These are phyloP conservation scores for Empis stercorea DNA, from an alignment of 2,888 invertebrate species.

Conservation along the genomic window DNA sequence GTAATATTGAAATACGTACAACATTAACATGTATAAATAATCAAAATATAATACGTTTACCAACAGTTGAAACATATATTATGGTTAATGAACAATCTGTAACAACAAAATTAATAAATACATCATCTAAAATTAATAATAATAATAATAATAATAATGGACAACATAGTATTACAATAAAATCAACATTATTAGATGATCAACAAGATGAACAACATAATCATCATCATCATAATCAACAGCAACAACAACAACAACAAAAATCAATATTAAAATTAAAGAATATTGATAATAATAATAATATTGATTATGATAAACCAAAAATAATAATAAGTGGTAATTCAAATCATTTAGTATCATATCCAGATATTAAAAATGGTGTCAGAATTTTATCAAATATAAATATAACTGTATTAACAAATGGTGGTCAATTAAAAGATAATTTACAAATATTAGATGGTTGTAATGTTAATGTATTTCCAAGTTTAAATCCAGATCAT, in stretches of 20 bases:
- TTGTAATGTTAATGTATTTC: slow-evolving; percentile 88
- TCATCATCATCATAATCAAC: no score
- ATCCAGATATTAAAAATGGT: slow-evolving; percentile 43
- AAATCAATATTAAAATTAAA: neutral
- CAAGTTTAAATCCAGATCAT: slow-evolving; percentile 89
- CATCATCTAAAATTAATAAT: neutral
- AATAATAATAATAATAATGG: neutral
- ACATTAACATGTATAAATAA: slow-evolving; percentile 29
- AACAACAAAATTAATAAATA: no score
- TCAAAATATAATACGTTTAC: slow-evolving; percentile 29
- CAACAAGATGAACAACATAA: no score
- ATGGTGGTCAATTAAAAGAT: slow-evolving; percentile 13
- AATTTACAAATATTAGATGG: slow-evolving; percentile 67
- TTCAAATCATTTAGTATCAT: slow-evolving; percentile 32
- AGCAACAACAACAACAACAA: neutral
- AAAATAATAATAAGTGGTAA: slow-evolving; percentile 22
- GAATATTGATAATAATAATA: no score
- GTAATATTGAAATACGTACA: slow-evolving; percentile 46
- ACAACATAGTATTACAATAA: neutral
- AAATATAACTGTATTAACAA: slow-evolving; percentile 49
- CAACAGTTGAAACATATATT: slow-evolving; percentile 33
- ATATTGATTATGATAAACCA: slow-evolving; percentile 13
- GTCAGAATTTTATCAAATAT: slow-evolving; percentile 81
- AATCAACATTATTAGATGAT: neutral
- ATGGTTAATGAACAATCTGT: slow-evolving; percentile 27